Evolutionary conservation across 2,888 invertebrate species (phyloP), one percentile per base, ranked within the genome.

Genomic region (Xanthia icteritia): DNA sequence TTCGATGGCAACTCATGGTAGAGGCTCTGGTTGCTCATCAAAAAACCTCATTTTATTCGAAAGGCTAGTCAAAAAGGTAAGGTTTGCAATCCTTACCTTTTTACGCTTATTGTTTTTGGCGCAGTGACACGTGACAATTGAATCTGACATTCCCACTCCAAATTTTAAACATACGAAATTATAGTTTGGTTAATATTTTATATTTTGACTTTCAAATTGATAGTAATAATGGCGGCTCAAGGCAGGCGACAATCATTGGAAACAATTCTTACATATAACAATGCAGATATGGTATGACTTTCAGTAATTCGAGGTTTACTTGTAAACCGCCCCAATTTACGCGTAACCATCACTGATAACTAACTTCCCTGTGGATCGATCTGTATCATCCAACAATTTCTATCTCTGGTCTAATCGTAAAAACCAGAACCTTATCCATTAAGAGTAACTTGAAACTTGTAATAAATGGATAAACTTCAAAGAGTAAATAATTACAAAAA

Each of bases 191-290:
- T 61, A 56, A 36, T 5, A 51, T 78, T 45, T 71, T 51, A 23
- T 20, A 23, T 77, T 73, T 85, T 48, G 13, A 73, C 15, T 39
- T 83, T 20, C n/a, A 84, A 84, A 80, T 80, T 80, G 13, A 42
- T 15, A 63, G 66, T 85, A 64, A 54, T 51, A 23, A 90, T 91
- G 89, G 71, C 87, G n/a, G 64, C n/a, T 8, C 56, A 58, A 60
- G 45, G 20, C 39, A 84, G 20, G 48, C 27, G 73, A 87, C 75
- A 86, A 74, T 96, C 96, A 17, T 79, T 93, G 79, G 95, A 95
- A 86, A 95, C 95, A 39, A 95, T 96, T 76, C 92, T 95, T 58
- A 94, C 93, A 56, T 93, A 90, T 79, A 93, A 94, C 80, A 94
- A 94, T 77, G 91, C 90, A 90, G 94, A 95, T 83, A 85, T 87